Conservation (phyloP, 1,140 invertebrate species). For the Magallana gigas region DNA sequence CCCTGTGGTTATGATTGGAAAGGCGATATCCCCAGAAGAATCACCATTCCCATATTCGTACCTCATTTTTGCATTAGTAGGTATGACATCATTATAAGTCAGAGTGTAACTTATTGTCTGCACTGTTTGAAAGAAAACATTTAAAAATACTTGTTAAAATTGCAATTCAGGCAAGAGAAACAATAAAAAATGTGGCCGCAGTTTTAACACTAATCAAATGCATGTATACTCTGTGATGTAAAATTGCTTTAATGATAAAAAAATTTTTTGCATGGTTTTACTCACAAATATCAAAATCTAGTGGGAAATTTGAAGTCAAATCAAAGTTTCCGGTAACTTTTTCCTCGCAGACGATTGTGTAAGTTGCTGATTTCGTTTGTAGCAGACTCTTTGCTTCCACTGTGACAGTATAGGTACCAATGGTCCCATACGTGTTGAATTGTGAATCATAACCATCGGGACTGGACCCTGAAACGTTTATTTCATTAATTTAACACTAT, state of each 20-base stretch:
- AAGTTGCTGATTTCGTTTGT: constrained; percentile 57
- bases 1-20: constrained; percentile 29
- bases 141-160: neutral
- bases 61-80: constrained; percentile 54
- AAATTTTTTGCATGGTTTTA: no score
- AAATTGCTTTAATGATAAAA: no score
- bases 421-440: constrained; percentile 60
- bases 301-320: constrained; percentile 44
- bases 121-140: constrained; percentile 42
- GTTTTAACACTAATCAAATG: no score
- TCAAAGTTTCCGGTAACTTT: constrained; percentile 60
- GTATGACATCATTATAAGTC: constrained; percentile 51
- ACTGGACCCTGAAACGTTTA: constrained; percentile 58
- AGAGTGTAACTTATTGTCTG: constrained; percentile 48
- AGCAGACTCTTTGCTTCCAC: constrained; percentile 64
- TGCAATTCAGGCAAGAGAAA: no score
- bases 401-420: constrained; percentile 59
- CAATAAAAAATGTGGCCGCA: no score
- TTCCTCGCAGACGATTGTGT: constrained; percentile 63
- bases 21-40: neutral
- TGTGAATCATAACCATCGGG: constrained; percentile 62
- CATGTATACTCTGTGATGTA: no score
- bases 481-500: no score
- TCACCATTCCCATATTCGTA: constrained; percentile 63
- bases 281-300: neutral